These are phyloP conservation scores for Rhabdornis inornatus DNA, from an alignment of 2,113 vertebrate species.

Conservation along the genomic window DNA sequence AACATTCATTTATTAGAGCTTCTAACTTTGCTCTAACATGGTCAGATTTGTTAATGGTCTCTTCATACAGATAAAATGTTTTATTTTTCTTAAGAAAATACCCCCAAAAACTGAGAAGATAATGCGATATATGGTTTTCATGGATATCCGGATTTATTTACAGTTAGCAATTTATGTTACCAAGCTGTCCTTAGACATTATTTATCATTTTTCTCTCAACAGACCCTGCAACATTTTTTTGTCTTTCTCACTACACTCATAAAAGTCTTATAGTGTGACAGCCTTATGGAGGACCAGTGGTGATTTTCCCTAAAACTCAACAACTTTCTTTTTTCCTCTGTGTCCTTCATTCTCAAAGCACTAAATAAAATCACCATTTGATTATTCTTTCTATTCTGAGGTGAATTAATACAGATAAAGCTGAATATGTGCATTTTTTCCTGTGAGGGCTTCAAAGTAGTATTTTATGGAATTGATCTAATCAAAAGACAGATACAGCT, in stretches of 20 bases:
- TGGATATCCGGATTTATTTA: background rate
- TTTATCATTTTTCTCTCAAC: background rate
- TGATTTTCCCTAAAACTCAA: background rate
- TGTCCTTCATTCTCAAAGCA: background rate
- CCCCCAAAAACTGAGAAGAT: background rate
- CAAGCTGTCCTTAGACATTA: background rate
- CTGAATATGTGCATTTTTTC: background rate
- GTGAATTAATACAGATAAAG: background rate
- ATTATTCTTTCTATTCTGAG: background rate
- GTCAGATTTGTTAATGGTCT: background rate
- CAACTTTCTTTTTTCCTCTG: background rate
- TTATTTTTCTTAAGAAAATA: background rate
- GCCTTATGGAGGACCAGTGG: background rate
- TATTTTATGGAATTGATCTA: background rate
- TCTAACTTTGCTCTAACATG: too few relatives aligned
- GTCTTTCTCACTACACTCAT: background rate
- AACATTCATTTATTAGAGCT: background rate
- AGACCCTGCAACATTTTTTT: background rate
- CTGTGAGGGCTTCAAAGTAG: background rate
- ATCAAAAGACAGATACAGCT: background rate
- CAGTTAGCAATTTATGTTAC: background rate
- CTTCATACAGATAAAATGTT: background rate
- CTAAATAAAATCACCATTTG: background rate
- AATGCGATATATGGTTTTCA: background rate
- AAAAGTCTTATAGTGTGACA: background rate